Evolutionary conservation across 2,888 invertebrate genomes (phyloP), one percentile per base, ranked within the genome.

Genomic region (Pristionchus arcanus): DNA sequence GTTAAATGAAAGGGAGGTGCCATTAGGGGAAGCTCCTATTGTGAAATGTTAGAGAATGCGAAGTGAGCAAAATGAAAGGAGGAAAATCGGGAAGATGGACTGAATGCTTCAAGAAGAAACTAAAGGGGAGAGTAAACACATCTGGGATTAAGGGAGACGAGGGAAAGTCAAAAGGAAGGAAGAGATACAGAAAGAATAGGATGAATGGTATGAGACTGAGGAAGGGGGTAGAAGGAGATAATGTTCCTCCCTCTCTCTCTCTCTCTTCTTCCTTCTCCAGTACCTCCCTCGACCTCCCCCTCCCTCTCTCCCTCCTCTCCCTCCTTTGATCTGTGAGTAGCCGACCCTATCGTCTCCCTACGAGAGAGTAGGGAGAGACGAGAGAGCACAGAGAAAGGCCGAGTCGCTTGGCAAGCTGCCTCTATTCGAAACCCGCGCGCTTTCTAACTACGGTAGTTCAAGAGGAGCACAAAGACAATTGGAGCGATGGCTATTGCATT

Each of bases 81-180:
- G 63, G 15, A 59, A 59, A 85, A 37, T 59, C 59, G 85, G 85
- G 21, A n/a, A 77, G 59, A 55, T 59, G 85, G 85, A 85, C 31
- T 63, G 59, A 85, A 53, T 59, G 85, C 37, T 63, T 28, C 63
- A 85, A 66, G 59, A 37, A 55, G 85, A 85, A 85, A 66, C 85
- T 59, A 85, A 85, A 85, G 85, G 68, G 25, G 37, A 87, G 49
- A 87, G 87, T 87, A 71, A 87, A 71, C 66, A 87, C 66, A 87
- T 87, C 71, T 87, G 71, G 87, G 87, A 68, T 49, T 68, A 68
- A 86, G 87, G 42, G 34, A 66, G 85, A 19, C 16, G 34, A 49
- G 34, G 25, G 68, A 49, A 49, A 87, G 55, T 49, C 49, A 68
- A 34, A 87, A 68, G 42, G 49, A 59, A 49, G 28, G 59, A 66